Evolutionary conservation across 92 coral and sea anemone species (phyloP).

Genomic region (Bergia sp.): DNA sequence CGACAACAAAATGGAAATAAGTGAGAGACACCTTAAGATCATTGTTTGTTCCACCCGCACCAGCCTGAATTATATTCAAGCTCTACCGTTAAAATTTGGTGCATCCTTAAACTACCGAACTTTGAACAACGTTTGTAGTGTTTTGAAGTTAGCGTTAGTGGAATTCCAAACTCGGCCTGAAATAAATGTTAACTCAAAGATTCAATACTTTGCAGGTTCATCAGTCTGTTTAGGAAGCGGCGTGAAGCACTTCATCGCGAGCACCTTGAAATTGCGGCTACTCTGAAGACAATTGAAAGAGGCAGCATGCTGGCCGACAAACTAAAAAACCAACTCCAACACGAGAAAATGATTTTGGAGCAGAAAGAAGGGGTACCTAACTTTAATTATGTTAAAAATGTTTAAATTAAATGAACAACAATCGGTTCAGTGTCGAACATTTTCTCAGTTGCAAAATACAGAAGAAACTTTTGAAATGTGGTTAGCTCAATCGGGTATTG

Average conservation of each 20-base stretch:
- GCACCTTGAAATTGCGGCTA: constrained; percentile 87
- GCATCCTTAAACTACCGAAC: neutral
- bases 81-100: neutral
- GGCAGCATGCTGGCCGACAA: constrained; percentile 92
- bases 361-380: constrained; percentile 92
- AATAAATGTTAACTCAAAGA: neutral
- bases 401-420: neutral
- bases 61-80: neutral
- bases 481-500: neutral
- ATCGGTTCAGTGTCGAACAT: neutral
- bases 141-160: neutral
- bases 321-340: constrained; percentile 88
- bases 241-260: constrained; percentile 75
- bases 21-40: too few species aligned
- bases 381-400: too few species aligned
- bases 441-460: neutral
- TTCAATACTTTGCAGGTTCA: constrained; percentile 62
- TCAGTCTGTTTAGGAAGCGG: constrained; percentile 80
- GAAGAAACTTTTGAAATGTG: neutral
- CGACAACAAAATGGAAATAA: too few species aligned
- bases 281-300: constrained; percentile 85
- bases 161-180: neutral
- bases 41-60: too few species aligned
- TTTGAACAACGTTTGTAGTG: neutral
- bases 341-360: constrained; percentile 92